A percentile compares a stretch with the other conserved stretches of the same genome.
Conservation (phyloP, 2,113 vertebrate species). For the Vombatus ursinus region DNA sequence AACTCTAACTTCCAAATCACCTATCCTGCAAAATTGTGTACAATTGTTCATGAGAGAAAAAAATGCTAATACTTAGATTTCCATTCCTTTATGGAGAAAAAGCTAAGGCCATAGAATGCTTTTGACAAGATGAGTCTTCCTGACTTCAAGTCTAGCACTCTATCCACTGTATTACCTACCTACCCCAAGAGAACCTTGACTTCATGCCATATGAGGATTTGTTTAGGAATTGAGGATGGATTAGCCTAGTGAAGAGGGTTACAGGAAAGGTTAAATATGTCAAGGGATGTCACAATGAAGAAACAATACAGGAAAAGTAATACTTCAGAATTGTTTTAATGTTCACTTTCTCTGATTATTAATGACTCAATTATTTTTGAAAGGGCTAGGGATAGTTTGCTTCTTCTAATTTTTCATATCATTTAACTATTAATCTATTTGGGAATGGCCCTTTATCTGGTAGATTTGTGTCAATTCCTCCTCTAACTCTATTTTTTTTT, state of each 20-base stretch:
- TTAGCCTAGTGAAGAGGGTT: background rate
- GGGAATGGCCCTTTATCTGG: background rate
- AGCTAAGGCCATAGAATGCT: background rate
- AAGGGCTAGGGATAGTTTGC: background rate
- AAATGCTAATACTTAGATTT: background rate
- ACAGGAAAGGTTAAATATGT: background rate
- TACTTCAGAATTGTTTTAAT: background rate
- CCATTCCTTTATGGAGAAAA: background rate
- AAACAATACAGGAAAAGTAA: background rate
- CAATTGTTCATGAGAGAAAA: background rate
- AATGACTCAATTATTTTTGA: background rate
- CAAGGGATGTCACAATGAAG: background rate
- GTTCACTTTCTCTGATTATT: background rate
- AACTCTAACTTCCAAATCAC: background rate
- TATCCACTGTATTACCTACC: too few relatives aligned
- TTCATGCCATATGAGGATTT: background rate
- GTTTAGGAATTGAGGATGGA: background rate
- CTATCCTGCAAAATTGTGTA: background rate
- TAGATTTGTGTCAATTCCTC: background rate
- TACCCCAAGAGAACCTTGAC: background rate
- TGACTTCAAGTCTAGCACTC: too few relatives aligned
- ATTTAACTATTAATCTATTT: background rate
- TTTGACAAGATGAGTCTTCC: background rate
- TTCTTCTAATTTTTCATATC: background rate
- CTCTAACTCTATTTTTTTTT: background rate